Conservation (phyloP, 2,113 vertebrate genomes). For the Lycaon pictus region DNA sequence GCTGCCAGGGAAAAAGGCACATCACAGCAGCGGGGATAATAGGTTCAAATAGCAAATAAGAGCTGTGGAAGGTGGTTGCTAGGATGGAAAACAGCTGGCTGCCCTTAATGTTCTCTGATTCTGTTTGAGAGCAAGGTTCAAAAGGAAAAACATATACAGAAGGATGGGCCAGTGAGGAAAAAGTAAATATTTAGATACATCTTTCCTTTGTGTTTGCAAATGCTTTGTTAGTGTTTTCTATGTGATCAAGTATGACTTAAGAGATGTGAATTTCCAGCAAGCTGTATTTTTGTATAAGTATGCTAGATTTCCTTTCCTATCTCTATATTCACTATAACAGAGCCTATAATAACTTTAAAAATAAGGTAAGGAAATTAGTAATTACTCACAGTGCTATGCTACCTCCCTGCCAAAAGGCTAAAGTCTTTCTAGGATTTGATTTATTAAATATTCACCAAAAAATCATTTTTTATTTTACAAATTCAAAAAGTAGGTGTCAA, state of each 20-base stretch:
- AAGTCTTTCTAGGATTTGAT: not conserved
- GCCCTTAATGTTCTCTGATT: not conserved
- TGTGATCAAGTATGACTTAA: not conserved
- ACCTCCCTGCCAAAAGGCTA: not conserved
- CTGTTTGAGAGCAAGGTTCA: constrained; percentile 32
- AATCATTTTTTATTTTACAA: not conserved
- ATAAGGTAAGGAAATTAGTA: not conserved
- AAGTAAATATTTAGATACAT: not conserved
- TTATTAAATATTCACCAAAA: not conserved
- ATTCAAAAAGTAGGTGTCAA: not conserved
- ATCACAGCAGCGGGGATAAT: not conserved
- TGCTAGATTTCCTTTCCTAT: not conserved
- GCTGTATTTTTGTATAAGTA: not conserved
- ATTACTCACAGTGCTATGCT: not conserved
- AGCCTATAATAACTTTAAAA: not conserved
- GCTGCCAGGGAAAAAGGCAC: not conserved
- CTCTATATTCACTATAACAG: not conserved
- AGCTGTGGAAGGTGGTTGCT: not conserved
- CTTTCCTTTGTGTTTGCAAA: not conserved
- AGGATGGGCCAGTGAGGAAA: not conserved
- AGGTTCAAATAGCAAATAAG: not conserved
- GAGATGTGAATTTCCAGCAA: not conserved
- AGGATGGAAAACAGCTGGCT: not conserved
- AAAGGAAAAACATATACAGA: not conserved
- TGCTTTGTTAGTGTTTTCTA: not conserved